Evolutionary conservation across 1,140 invertebrate species (phyloP), one percentile per base, ranked within the genome.

Genomic region (Drosophila funebris): DNA sequence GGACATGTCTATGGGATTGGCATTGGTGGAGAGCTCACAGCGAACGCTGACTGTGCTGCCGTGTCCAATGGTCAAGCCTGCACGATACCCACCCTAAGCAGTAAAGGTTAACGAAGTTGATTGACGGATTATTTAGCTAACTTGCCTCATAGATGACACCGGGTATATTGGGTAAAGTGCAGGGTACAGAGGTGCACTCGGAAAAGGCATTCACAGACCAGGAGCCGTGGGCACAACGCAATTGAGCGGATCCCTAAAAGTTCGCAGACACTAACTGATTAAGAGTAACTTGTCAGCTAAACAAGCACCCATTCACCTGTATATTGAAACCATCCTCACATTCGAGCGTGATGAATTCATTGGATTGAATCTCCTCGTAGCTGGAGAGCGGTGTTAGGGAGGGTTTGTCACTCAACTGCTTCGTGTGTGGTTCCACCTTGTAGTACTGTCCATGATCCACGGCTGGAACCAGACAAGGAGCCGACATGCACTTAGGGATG

Each of bases 111-210:
- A 13, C 16, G 5, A 29, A 27, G n/a, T 2, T 46, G 13, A 6
- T 0, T 3, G 0, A 7, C 2, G 6, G 4, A 22, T 6, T 7
- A 5, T 4, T 13, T 7, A 1, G 7, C 7, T 7, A 7, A 48
- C 72, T 60, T 62, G 78, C 91, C 73, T 95, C 93, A 83, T 97
- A 97, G 18, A 95, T 94, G 0, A 96, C 95, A 41, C 96, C 93
- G 6, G 93, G 92, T 16, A 97, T 94, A 1, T 93, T 91, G 1
- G 96, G 96, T 6, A 97, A 92, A 29, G 95, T 93, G 84, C 96
- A 97, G 0, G 96, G 95, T 9, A 95, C 95, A 89, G 96, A 94
- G 13, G 94, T 93, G 92, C 96, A 97, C 87, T 96, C 95, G 0
- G 96, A 96, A 83, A 95, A 94, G 43, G 94, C 93, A 13, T 94